Evolutionary conservation across 2,113 vertebrate genomes (phyloP).

Genomic region (Hiodon alosoides): DNA sequence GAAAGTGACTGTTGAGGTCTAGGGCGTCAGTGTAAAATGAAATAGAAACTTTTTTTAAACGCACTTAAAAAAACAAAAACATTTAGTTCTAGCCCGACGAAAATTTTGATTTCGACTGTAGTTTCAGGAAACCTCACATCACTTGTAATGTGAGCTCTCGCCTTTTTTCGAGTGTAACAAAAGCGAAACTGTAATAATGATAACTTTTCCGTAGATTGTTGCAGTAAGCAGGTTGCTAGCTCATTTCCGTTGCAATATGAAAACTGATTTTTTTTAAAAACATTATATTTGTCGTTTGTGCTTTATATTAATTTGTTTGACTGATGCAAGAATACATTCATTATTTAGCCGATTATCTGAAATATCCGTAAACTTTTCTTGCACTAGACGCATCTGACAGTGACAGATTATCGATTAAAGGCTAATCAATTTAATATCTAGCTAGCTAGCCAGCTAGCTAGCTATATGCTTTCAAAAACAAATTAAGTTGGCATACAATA

Average conservation of each 20-base stretch:
- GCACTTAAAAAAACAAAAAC: no score
- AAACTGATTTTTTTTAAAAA: background rate
- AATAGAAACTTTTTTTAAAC: no score
- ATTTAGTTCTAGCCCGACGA: no score
- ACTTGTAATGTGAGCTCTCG: no score
- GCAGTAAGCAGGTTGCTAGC: slow-evolving; percentile 9
- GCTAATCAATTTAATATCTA: background rate
- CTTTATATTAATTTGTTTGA: no score
- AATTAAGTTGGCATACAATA: background rate
- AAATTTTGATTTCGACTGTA: no score
- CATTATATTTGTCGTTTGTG: background rate
- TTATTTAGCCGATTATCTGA: no score
- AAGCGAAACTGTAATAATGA: background rate
- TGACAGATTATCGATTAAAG: background rate
- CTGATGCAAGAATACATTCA: no score
- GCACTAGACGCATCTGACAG: background rate
- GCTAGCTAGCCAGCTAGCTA: background rate
- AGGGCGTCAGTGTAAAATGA: no score
- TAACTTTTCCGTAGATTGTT: background rate
- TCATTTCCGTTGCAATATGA: background rate
- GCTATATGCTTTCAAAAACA: background rate
- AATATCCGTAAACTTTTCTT: background rate
- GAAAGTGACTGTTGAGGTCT: no score
- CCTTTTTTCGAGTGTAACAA: background rate
- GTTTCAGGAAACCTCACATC: no score